A percentile compares a stretch with the other conserved stretches of the same genome.
Evolutionary conservation across 2,113 vertebrate genomes (phyloP).

Genomic region (Notarius lentiginosus): DNA sequence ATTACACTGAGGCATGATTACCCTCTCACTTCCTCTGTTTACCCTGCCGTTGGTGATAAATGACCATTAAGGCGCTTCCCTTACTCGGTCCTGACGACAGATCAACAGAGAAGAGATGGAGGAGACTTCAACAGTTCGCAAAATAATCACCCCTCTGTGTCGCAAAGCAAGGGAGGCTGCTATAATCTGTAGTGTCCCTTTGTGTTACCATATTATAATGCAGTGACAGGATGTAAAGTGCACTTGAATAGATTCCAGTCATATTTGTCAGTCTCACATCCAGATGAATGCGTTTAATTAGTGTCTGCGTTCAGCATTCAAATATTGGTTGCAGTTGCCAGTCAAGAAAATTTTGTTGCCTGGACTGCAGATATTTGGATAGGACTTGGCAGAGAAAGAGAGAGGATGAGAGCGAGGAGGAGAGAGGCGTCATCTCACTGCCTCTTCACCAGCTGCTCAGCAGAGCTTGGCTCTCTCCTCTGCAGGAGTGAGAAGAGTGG

Average conservation of each 20-base stretch:
- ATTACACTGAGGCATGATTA: slow-evolving; percentile 54
- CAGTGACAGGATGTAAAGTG: slow-evolving; percentile 31
- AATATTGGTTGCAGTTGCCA: slow-evolving; percentile 34
- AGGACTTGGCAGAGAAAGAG: slow-evolving; percentile 48
- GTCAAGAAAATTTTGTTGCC: slow-evolving; percentile 37
- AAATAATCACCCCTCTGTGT: neutral
- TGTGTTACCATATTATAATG: slow-evolving; percentile 9
- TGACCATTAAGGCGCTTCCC: slow-evolving; percentile 52
- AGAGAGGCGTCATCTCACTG: slow-evolving; percentile 49
- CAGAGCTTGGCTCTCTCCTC: slow-evolving; percentile 40
- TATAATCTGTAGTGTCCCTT: slow-evolving; percentile 13
- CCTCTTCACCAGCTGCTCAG: slow-evolving; percentile 58
- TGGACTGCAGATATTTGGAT: slow-evolving; percentile 44
- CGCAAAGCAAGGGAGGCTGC: neutral
- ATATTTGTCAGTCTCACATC: slow-evolving; percentile 30
- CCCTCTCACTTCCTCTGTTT: slow-evolving; percentile 56
- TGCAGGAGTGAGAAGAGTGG: slow-evolving; percentile 47
- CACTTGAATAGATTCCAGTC: slow-evolving; percentile 26
- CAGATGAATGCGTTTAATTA: slow-evolving; percentile 32
- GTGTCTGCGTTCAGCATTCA: slow-evolving; percentile 7
- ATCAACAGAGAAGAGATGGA: slow-evolving; percentile 47
- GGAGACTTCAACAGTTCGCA: slow-evolving; percentile 27
- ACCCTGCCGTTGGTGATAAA: slow-evolving; percentile 53
- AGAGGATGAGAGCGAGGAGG: slow-evolving; percentile 44
- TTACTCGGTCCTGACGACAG: slow-evolving; percentile 24